Evolutionary conservation across 1,140 invertebrate genomes (phyloP), one percentile per base, ranked within the genome.

Genomic region (Pinna nobilis): DNA sequence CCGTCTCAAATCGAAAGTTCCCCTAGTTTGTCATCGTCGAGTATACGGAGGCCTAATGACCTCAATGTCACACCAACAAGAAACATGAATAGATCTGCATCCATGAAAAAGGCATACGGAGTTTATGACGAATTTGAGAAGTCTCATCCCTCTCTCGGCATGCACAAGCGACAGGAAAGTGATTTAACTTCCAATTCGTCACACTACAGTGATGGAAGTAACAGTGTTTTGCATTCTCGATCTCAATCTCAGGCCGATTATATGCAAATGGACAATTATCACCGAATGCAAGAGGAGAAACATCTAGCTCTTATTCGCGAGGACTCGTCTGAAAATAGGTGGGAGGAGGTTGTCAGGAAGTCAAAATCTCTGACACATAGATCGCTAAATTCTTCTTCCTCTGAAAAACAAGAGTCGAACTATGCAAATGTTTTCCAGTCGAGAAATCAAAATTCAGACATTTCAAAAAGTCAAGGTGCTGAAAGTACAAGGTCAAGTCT

Each of bases 81-180:
- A 41, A 32, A 41, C 6, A 61, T 74, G 23, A 77, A 70, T 47
- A 72, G 84, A 44, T 80, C 78, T 23, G 69, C 70, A 35, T 83
- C 82, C 28, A 82, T 86, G 81, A 82, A 81, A 75, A 82, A 80
- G 63, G 82, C 84, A 11, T 86, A 84, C 67, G 82, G 84, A 7
- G 81, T 78, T 64, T 82, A 74, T 55, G 84, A 86, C 69, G 82
- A 85, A 75, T 68, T 68, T 18, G 79, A 82, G 49, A 61, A 65
- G 35, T 53, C 74, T 15, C 72, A 70, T 67, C 65, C 71, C 11
- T 67, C 71, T 4, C 47, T 65, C 3, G 55, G 61, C 25, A 47
- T 23, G 4, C 79, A 78, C 37, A 75, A 72, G 41, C 30, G 70
- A 51, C 77, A 76, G 28, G 76, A 67, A 30, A 80, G 78, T 72